Percentiles rank a stretch among this genome's conserved stretches.
Evolutionary conservation across 2,113 vertebrate genomes (phyloP).

Genomic region (Nematolebias whitei): DNA sequence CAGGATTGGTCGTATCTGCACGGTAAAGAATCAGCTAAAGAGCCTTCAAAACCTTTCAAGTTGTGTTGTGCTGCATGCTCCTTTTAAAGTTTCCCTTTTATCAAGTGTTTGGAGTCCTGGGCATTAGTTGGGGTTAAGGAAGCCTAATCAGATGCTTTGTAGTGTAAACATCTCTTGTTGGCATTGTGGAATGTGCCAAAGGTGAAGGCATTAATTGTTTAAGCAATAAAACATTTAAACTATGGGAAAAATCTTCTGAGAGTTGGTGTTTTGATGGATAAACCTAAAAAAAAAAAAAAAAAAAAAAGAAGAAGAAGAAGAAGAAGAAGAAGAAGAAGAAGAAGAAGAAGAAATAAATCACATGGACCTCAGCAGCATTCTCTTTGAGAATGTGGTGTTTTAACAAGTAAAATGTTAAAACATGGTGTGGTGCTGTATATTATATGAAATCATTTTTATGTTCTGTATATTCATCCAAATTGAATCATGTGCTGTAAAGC

Average conservation of each 20-base stretch:
- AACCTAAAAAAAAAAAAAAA: not conserved
- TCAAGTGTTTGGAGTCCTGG: not conserved
- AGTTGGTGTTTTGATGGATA: not conserved
- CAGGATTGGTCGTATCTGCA: slow-evolving; percentile 83
- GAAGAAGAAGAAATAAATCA: no score
- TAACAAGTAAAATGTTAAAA: not conserved
- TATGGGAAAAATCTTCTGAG: no score
- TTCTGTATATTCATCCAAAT: not conserved
- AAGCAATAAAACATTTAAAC: not conserved
- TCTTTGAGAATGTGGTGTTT: not conserved
- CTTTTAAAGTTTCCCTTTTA: no score
- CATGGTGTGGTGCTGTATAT: not conserved
- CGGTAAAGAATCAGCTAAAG: slow-evolving; percentile 53
- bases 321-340: no score
- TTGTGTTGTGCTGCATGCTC: not conserved
- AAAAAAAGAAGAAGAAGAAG: not conserved
- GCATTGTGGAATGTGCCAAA: not conserved
- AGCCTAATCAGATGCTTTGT: not conserved
- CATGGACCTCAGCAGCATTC: no score
- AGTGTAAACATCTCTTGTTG: not conserved
- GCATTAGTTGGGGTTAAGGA: not conserved
- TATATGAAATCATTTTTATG: not conserved
- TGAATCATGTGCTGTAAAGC: not conserved
- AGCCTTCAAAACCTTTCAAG: not conserved
- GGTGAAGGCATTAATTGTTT: not conserved